These are phyloP conservation scores for Trematomus bernacchii DNA, from an alignment of 2,797 vertebrate species.

Conservation along the genomic window DNA sequence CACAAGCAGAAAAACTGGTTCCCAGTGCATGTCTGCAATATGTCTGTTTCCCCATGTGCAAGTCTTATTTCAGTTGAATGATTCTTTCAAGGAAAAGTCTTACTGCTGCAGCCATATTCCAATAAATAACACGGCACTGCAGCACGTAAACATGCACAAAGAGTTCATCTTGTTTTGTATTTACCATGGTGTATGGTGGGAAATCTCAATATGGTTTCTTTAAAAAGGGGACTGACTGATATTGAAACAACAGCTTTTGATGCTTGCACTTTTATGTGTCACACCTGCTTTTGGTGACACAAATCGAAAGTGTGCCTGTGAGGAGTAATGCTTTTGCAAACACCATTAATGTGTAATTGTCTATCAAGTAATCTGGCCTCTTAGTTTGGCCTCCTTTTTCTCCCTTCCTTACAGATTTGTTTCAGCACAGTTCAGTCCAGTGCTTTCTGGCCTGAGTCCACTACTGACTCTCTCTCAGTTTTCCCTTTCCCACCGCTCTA, in stretches of 20 bases:
- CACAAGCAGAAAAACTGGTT: slow-evolving; percentile 53
- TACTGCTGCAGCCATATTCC: slow-evolving; percentile 20
- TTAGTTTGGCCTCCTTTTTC: not conserved
- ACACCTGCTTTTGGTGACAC: slow-evolving; percentile 53
- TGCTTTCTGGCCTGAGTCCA: slow-evolving; percentile 48
- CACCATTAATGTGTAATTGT: slow-evolving; percentile 21
- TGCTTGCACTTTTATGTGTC: slow-evolving; percentile 43
- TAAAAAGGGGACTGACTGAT: slow-evolving; percentile 28
- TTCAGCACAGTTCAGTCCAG: slow-evolving; percentile 53
- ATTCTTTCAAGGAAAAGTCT: slow-evolving; percentile 31
- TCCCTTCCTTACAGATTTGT: slow-evolving; percentile 28
- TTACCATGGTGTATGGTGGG: not conserved
- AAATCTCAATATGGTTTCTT: slow-evolving; percentile 6
- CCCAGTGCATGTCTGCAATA: slow-evolving; percentile 27
- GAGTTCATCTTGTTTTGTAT: not conserved
- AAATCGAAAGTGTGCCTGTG: slow-evolving; percentile 17
- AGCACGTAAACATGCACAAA: not conserved
- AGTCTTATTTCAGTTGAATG: slow-evolving; percentile 46
- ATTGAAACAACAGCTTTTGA: slow-evolving; percentile 34
- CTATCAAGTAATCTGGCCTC: slow-evolving; percentile 6
- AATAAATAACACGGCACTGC: not conserved
- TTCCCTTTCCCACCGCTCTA: slow-evolving; percentile 39
- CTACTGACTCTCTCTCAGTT: slow-evolving; percentile 43
- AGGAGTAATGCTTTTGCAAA: slow-evolving; percentile 22
- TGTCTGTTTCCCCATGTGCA: slow-evolving; percentile 36